Conservation (phyloP, 2,113 vertebrate genomes). For the Lophura nycthemera region DNA sequence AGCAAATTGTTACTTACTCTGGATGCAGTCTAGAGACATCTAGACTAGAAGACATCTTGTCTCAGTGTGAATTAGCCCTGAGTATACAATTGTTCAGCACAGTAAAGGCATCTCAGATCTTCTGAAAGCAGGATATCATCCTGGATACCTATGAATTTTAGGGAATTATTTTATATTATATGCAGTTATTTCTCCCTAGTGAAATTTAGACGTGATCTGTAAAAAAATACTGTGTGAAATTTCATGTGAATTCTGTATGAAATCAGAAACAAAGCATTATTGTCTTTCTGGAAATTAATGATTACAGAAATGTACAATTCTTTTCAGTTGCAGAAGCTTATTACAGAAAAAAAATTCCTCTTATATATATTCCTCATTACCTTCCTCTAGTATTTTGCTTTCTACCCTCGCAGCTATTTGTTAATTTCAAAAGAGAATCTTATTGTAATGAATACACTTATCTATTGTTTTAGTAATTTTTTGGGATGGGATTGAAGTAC, state of each 20-base stretch:
- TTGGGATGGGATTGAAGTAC: neutral
- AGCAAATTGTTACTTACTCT: neutral
- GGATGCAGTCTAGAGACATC: neutral
- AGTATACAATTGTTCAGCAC: neutral
- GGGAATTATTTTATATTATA: neutral
- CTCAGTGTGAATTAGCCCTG: neutral
- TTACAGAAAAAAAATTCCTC: neutral
- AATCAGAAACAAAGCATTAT: neutral
- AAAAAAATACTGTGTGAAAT: neutral
- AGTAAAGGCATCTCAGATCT: neutral
- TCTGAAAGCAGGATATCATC: neutral
- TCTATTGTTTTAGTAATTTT: neutral
- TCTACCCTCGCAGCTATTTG: neutral
- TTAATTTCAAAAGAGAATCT: neutral
- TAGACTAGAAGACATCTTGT: fast-evolving
- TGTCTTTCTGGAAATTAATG: neutral
- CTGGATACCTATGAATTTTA: neutral
- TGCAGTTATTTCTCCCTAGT: fast-evolving
- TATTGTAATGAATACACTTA: neutral
- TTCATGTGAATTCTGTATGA: neutral
- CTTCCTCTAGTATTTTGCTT: neutral
- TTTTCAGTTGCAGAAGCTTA: neutral
- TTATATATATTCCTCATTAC: neutral
- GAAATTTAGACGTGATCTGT: neutral
- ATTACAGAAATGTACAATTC: neutral